Evolutionary conservation across 1,140 invertebrate species (phyloP).

Genomic region (Drosophila nasuta): DNA sequence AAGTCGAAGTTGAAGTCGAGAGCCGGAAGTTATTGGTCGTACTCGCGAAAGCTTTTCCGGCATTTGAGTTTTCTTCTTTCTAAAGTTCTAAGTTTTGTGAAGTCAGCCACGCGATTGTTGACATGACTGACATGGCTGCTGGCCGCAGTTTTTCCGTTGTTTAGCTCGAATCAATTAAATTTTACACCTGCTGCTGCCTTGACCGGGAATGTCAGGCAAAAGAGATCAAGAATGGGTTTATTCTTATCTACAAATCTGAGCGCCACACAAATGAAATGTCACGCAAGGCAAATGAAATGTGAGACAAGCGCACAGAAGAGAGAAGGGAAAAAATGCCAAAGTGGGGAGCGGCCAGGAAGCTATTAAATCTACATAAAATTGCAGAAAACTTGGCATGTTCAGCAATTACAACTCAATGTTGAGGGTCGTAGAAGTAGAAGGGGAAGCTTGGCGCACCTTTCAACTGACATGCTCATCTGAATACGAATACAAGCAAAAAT

Average conservation of each 20-base stretch:
- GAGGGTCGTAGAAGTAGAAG: slow-evolving; percentile 8
- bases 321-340: slow-evolving; percentile 11
- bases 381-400: slow-evolving; percentile 78
- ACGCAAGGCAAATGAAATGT: slow-evolving; percentile 76
- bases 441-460: slow-evolving; percentile 62
- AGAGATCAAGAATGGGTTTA: neutral
- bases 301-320: slow-evolving; percentile 52
- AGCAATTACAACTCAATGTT: slow-evolving; percentile 76
- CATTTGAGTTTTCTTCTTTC: neutral
- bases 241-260: slow-evolving; percentile 57
- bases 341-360: slow-evolving; percentile 62
- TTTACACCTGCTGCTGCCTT: slow-evolving; percentile 32
- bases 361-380: slow-evolving; percentile 84
- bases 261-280: slow-evolving; percentile 72
- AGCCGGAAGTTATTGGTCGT: slow-evolving; percentile 75
- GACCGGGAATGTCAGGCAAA: slow-evolving; percentile 48
- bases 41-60: slow-evolving; percentile 58
- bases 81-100: slow-evolving; percentile 10
- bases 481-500: slow-evolving; percentile 52
- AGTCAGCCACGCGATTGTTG: slow-evolving; percentile 41
- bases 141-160: slow-evolving; percentile 34
- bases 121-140: slow-evolving; percentile 9
- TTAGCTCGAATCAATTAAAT: slow-evolving; percentile 54
- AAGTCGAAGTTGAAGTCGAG: slow-evolving; percentile 31
- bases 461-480: slow-evolving; percentile 80